phyloP scores from a whole-genome alignment of 2,113 vertebrate genomes.

The Barbus barbus region DNA sequence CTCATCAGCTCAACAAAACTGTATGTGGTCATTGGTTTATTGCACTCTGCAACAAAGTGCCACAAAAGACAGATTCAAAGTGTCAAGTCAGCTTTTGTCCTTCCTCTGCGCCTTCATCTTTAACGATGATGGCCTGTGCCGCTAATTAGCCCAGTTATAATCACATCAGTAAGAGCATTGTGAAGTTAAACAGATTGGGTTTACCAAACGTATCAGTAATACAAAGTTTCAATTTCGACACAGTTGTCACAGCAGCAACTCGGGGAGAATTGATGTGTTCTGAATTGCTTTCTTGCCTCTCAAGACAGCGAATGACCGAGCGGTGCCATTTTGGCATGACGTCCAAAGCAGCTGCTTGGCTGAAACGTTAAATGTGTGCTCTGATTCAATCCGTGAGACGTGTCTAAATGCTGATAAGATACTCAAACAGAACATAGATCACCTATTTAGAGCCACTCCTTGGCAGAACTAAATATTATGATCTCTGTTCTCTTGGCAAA shows the following conservation, averaged over 20 bases:
- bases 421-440: constrained; percentile 15
- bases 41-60: constrained; percentile 21
- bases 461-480: constrained; percentile 35
- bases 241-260: not conserved
- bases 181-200: constrained; percentile 25
- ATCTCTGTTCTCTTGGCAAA: constrained; percentile 29
- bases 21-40: constrained; percentile 32
- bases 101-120: not conserved
- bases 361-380: constrained; percentile 3
- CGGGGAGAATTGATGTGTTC: not conserved
- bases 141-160: constrained; percentile 21
- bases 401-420: constrained; percentile 32
- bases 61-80: constrained; percentile 16
- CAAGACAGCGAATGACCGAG: not conserved
- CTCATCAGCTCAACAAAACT: constrained; percentile 8
- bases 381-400: not conserved
- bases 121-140: constrained; percentile 8
- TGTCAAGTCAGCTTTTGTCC: not conserved
- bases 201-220: constrained; percentile 19
- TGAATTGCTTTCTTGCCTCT: not conserved
- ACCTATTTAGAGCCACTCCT: not conserved
- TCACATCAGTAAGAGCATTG: constrained; percentile 19
- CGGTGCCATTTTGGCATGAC: not conserved
- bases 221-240: constrained; percentile 26
- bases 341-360: constrained; percentile 18